Base-by-base conservation (phyloP, 2,888 invertebrate genomes). In the Nymphalis urticae region DNA sequence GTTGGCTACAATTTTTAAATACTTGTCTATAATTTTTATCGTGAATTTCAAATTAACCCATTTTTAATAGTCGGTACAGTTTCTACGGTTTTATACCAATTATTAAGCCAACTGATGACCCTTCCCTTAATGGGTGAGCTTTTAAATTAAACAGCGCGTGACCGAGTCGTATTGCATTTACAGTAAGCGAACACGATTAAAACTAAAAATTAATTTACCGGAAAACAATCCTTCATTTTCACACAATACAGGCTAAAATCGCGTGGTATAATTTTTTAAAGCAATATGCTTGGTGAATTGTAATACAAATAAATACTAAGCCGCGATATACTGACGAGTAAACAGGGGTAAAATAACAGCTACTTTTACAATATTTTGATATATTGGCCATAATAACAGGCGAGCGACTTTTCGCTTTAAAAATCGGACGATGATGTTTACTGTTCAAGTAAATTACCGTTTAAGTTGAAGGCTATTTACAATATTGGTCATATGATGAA, bases 301-400 rank as follows among this genome's bases (percentile, higher is more conserved):
- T 65, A 69, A 19, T 50, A 65, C 69, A 71, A 71, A 71, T 71
- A 68, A 68, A 69, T 69, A 71, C 60, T 71, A 69, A 73, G 71
- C 72, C 70, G 59, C 60, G 72, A 62, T 72, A 69, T 77, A 78
- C 71, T 70, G 75, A 75, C 67, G 66, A 77, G 76, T 80, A 90
- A 89, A 91, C 86, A 87, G 76, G 82, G 84, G 82, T 83, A 80
- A 83, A 87, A 88, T 87, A 85, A 85, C 86, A 85, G 84, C 76
- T 77, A 80, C 82, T 86, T 85, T 83, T 83, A 85, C 83, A 86
- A 86, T 89, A 86, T 88, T 90, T 87, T 92, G 92, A 92, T 91
- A 87, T 91, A 92, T 91, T 86, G 83, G 85, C 82, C 78, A 72
- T 92, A 92, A 92, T 92, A 92, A 90, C 84, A 88, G 87, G 71